A percentile compares a stretch with the other conserved stretches of the same genome.
These are phyloP conservation scores for Microplitis demolitor DNA, from an alignment of 1,140 invertebrate genomes.

Conservation along the genomic window DNA sequence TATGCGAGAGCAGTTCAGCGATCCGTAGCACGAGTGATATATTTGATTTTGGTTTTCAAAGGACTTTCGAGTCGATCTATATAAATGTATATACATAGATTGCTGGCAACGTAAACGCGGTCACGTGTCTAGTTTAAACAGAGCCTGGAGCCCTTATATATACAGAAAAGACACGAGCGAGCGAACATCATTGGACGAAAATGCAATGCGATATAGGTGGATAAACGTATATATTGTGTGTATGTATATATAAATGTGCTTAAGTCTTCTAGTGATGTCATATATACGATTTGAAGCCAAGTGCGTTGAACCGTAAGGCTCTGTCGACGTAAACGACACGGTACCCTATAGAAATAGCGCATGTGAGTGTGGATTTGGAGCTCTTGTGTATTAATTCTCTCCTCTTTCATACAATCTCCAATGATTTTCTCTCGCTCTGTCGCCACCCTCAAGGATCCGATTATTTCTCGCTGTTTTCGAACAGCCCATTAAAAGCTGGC, in stretches of 20 bases:
- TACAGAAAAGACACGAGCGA: conserved; percentile 2
- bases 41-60: conserved; percentile 59
- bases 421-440: not conserved
- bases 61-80: conserved; percentile 28
- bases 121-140: conserved; percentile 60
- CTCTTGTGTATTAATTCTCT: not conserved
- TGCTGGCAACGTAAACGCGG: conserved; percentile 50
- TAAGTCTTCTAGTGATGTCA: conserved; percentile 42
- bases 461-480: conserved; percentile 58
- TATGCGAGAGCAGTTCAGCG: conserved; percentile 9
- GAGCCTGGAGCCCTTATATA: conserved; percentile 23
- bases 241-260: conserved; percentile 5
- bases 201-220: not conserved
- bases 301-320: conserved; percentile 53
- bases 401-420: not conserved
- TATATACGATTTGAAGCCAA: conserved; percentile 42
- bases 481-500: conserved; percentile 55
- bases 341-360: conserved; percentile 25
- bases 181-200: not conserved
- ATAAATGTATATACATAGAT: not conserved
- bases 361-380: conserved; percentile 17
- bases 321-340: conserved; percentile 41
- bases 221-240: not conserved
- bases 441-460: conserved; percentile 31
- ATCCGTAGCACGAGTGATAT: conserved; percentile 40